Base-by-base conservation (phyloP, 2,888 invertebrate genomes). In the Erebia palarica region DNA sequence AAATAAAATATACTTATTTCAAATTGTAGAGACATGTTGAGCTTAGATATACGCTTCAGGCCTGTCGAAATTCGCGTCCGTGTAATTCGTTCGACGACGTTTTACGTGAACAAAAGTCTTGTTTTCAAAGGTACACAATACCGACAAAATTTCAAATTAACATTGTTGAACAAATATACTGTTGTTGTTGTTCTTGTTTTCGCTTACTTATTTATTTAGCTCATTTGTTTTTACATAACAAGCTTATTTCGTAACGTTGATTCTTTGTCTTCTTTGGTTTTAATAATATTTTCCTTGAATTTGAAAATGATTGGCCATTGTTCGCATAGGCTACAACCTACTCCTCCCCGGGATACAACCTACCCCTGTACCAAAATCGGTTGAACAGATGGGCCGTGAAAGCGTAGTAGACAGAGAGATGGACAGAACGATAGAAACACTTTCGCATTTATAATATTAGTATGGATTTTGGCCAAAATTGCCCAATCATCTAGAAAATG, bases 111-210 rank as follows among this genome's bases (percentile, higher is more conserved):
- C 63, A 64, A 49, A 27, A 27, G 51, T 53, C 14, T 16, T 47
- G 51, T 27, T 64, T 63, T 27, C 49, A 49, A 64, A 63, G 14
- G 49, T 51, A 64, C 18, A 51, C 51, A 51, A 64, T 21, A 27
- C n/a, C 10, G n/a, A 53, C 51, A 53, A 27, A 36, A 27, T 64
- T 53, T 64, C n/a, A 64, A 64, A 64, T 53, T 49, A 64, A 64
- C 64, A 51, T 64, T n/a, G n/a, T 36, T 36, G 51, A 64, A 53
- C 36, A 51, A 64, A 51, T 27, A 53, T 36, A 27, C 10, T 10
- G 10, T 36, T 51, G 7, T 7, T 64, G 10, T n/a, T 5, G 11
- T 8, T 49, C 53, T 53, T 51, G 7, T 7, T 51, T 36, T n/a
- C 10, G n/a, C 14, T 49, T 53, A 51, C n/a, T 64, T 27, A 64